Evolutionary conservation across 2,797 vertebrate species (phyloP).

Genomic region (Acanthurus lineatus): DNA sequence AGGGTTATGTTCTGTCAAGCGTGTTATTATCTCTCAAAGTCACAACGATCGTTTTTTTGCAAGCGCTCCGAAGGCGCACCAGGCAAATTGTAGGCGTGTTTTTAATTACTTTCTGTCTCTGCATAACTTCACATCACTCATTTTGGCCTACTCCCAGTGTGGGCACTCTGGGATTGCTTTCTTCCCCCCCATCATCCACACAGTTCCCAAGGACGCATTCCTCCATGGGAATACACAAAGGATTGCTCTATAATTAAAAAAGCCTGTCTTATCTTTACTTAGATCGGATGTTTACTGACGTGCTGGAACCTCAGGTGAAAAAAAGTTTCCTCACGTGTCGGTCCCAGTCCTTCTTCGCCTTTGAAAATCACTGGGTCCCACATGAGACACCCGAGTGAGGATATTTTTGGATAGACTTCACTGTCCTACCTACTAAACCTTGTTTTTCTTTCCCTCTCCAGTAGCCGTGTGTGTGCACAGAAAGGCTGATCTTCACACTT

Average conservation of each 20-base stretch:
- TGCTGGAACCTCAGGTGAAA: constrained; percentile 35
- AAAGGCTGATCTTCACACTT: neutral
- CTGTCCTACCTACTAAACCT: constrained; percentile 23
- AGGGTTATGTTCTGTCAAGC: constrained; percentile 41
- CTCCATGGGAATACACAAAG: constrained; percentile 54
- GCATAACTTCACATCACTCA: constrained; percentile 43
- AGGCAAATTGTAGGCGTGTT: constrained; percentile 62
- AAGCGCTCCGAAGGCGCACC: constrained; percentile 35
- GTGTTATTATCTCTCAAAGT: constrained; percentile 57
- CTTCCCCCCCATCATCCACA: constrained; percentile 50
- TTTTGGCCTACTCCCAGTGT: constrained; percentile 36
- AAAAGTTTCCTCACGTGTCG: constrained; percentile 36
- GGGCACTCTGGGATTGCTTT: constrained; percentile 39
- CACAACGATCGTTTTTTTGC: constrained; percentile 40
- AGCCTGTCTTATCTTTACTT: constrained; percentile 41
- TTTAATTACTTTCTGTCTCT: constrained; percentile 66
- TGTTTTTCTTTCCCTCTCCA: constrained; percentile 17
- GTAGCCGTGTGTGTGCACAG: neutral
- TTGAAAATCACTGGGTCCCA: constrained; percentile 40
- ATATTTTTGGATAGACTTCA: constrained; percentile 42
- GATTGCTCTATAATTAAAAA: constrained; percentile 61
- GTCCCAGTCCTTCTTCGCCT: constrained; percentile 25
- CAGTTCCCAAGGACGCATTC: constrained; percentile 51
- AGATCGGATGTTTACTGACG: constrained; percentile 44
- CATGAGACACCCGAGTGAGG: constrained; percentile 2